Evolutionary conservation across 2,113 vertebrate genomes (phyloP), one percentile per base, ranked within the genome.

Genomic region (Caloenas nicobarica): DNA sequence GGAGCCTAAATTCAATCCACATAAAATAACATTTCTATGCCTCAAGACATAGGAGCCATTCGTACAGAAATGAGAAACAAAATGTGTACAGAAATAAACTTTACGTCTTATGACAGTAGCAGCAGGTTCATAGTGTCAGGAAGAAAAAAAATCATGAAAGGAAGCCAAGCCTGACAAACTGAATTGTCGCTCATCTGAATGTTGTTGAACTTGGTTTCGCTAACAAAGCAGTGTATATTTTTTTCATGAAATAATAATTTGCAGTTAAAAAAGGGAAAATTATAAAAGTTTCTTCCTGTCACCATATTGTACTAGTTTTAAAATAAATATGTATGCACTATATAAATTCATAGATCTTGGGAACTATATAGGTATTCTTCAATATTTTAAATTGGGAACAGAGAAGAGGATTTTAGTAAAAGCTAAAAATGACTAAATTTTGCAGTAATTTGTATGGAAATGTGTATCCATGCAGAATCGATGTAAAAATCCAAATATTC

Each of bases 61-160:
- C 88, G 91, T 93, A 97, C 89, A 89, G 56, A 96, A 96, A 77
- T 62, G 61, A 94, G 73, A 84, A 93, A 40, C 33, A 94, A 91
- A 94, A 68, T 86, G 56, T 86, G 60, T 93, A 71, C 81, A 88
- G 91, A 93, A 96, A 94, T 91, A 94, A 97, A 94, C 82, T 95
- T 95, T 95, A 93, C 91, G 83, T 96, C 89, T 86, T 95, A 71
- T 79, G 88, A 95, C 76, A 94, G 87, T 88, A 94, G 85, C 94
- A 97, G 89, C 91, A 95, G 62, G 97, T 96, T 96, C 93, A 93
- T 73, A 83, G 82, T 95, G 82, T 94, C 82, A 91, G 60, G 46
- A 93, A 89, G 51, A 53, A 92, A 94, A 86, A 89, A 92, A 93
- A 64, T 62, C 0, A 86, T 96, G 93, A 96, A 93, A 89, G 36